Percentiles rank a stretch among this genome's conserved stretches.
These are phyloP conservation scores for Batillaria attramentaria DNA, from an alignment of 1,140 invertebrate genomes.

Conservation along the genomic window DNA sequence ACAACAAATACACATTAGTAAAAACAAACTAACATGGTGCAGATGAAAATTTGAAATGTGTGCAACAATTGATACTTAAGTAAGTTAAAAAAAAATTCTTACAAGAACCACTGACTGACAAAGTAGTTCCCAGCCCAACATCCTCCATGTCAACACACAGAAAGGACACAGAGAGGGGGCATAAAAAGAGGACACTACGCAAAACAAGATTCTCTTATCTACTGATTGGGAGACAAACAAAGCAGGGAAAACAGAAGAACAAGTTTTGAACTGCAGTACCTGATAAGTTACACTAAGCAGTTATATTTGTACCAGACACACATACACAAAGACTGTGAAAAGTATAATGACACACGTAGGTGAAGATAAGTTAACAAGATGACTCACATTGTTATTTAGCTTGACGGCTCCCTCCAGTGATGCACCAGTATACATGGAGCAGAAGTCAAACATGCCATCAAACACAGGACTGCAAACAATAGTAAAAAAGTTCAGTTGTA, in stretches of 20 bases:
- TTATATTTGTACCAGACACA: neutral
- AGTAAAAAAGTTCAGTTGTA: no score
- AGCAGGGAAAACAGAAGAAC: neutral
- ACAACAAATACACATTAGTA: neutral
- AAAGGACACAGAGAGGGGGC: no score
- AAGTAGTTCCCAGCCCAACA: no score
- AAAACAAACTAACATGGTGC: neutral
- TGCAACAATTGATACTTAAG: neutral
- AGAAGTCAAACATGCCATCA: slow-evolving; percentile 99
- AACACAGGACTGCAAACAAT: slow-evolving; percentile 89
- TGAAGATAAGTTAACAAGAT: neutral
- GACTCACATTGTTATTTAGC: slow-evolving; percentile 70
- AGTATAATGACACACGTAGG: neutral
- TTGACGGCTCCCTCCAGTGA: slow-evolving; percentile 80
- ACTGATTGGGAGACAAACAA: no score
- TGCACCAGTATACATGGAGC: slow-evolving; percentile 97
- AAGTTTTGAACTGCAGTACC: neutral
- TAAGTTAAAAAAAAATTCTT: neutral
- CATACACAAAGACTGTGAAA: neutral
- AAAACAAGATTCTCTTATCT: no score
- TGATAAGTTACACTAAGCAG: neutral
- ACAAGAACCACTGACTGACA: no score
- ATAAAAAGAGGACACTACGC: no score
- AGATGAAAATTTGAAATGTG: neutral
- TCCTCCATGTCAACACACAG: no score